Base-by-base conservation (phyloP, 2,797 vertebrate genomes). In the Coccyzus lansbergi region DNA sequence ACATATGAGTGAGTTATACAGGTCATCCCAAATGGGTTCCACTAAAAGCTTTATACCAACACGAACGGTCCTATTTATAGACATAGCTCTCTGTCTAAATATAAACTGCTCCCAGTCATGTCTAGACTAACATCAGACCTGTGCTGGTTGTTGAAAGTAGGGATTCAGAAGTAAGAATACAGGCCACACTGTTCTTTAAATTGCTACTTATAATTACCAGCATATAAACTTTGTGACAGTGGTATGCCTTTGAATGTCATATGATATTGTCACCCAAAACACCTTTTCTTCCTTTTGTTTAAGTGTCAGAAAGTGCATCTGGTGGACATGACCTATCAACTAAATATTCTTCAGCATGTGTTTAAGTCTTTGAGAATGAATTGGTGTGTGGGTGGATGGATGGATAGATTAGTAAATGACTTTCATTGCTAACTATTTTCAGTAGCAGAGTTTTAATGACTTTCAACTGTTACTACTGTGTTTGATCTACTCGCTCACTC, bases 401-500 rank as follows among this genome's bases (percentile, higher is more conserved):
- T 95, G 60, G 75, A 44, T 81, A 40, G 88, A 71, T 82, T 44
- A 76, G 67, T 80, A 70, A 90, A 83, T 92, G 10, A 58, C 80
- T 94, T 91, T 42, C 77, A 64, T 80, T 84, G 72, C 80, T 79
- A 80, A 83, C 82, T 96, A 21, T 95, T 93, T 88, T 86, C 91
- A 84, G 91, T 52, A 79, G 26, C 77, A 79, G 65, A 40, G 48
- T 90, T 94, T 88, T 96, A 93, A 93, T 90, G 83, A 94, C 77
- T 85, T 83, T 85, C 81, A 91, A 86, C 88, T 95, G 92, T 93
- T 96, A 94, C 87, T 86, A 1, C 70, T 81, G 79, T 89, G 69
- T 95, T 91, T 92, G 92, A 91, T 94, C 91, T 92, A 44, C 74
- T 92, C 62, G 22, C 58, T 94, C 63, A 85, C 76, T 93, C 79